Conservation (phyloP, 1,140 invertebrate species). For the Zaprionus africanus region DNA sequence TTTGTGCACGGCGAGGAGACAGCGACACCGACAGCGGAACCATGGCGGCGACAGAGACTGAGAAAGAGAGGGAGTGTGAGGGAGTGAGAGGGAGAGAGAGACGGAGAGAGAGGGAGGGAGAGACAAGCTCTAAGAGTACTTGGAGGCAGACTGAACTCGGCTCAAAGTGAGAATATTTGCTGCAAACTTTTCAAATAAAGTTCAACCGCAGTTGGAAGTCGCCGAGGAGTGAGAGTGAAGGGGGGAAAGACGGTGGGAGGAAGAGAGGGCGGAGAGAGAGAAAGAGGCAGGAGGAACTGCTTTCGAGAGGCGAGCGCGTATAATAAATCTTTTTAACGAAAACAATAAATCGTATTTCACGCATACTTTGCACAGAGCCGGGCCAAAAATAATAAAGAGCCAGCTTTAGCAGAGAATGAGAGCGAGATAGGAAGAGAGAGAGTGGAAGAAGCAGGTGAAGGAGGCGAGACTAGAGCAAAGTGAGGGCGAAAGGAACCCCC, state of each 20-base stretch:
- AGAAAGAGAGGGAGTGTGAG: not conserved
- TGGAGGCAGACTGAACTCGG: not conserved
- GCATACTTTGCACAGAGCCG: slow-evolving; percentile 66
- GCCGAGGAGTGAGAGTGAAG: not conserved
- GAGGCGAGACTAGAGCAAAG: slow-evolving; percentile 16
- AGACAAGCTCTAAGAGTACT: not conserved
- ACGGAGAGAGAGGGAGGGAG: not conserved
- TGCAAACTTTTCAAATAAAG: slow-evolving; percentile 77
- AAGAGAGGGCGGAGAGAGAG: too few relatives aligned
- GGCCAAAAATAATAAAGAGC: slow-evolving; percentile 54
- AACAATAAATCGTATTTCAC: slow-evolving; percentile 82
- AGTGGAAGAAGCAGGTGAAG: slow-evolving; percentile 23
- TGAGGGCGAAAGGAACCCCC: slow-evolving; percentile 32
- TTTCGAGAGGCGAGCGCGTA: slow-evolving; percentile 41
- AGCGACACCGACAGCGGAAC: not conserved
- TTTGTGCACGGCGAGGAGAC: not conserved
- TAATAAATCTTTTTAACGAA: slow-evolving; percentile 82
- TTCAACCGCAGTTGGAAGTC: slow-evolving; percentile 45
- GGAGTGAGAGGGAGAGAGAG: not conserved
- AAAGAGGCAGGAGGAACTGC: slow-evolving; percentile 2
- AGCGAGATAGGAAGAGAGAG: slow-evolving; percentile 30
- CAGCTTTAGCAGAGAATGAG: slow-evolving; percentile 15
- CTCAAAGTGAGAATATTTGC: slow-evolving; percentile 48
- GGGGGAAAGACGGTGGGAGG: not conserved
- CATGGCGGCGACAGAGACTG: not conserved